Evolutionary conservation across 2,113 vertebrate species (phyloP).

Genomic region (Lepus timidus): DNA sequence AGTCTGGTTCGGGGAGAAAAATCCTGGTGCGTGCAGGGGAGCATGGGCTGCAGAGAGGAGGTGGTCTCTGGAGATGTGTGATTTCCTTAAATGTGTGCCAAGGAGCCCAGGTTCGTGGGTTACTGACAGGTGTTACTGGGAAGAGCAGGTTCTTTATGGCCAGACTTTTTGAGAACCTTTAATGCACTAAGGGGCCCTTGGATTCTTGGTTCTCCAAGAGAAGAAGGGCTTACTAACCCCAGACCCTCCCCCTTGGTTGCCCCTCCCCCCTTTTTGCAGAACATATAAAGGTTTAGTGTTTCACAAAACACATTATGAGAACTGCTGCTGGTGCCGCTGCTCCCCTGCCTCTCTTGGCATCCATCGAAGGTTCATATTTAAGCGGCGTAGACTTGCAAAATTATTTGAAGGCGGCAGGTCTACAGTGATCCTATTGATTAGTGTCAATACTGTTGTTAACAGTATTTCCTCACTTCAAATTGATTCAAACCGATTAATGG

Average conservation of each 20-base stretch:
- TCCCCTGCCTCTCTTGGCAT: not conserved
- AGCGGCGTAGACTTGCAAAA: not conserved
- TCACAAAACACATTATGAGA: slow-evolving; percentile 26
- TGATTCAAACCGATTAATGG: not conserved
- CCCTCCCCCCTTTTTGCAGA: too few species aligned
- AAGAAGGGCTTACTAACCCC: not conserved
- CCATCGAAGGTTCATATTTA: not conserved
- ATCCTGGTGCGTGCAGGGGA: not conserved
- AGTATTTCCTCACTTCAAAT: slow-evolving; percentile 32
- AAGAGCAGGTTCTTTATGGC: not conserved
- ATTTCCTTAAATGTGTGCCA: not conserved
- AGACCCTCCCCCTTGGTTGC: not conserved
- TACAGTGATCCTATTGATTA: not conserved
- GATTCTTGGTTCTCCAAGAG: not conserved
- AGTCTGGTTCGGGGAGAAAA: slow-evolving; percentile 5
- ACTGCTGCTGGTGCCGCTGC: not conserved
- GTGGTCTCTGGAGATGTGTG: not conserved
- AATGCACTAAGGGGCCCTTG: not conserved
- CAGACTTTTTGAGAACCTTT: not conserved
- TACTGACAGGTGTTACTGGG: not conserved
- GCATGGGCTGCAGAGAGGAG: not conserved
- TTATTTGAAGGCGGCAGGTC: not conserved
- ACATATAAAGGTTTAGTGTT: not conserved
- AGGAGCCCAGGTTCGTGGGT: not conserved
- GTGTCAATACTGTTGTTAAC: not conserved